Evolutionary conservation across 2,888 invertebrate genomes (phyloP).

Genomic region (Automeris io): DNA sequence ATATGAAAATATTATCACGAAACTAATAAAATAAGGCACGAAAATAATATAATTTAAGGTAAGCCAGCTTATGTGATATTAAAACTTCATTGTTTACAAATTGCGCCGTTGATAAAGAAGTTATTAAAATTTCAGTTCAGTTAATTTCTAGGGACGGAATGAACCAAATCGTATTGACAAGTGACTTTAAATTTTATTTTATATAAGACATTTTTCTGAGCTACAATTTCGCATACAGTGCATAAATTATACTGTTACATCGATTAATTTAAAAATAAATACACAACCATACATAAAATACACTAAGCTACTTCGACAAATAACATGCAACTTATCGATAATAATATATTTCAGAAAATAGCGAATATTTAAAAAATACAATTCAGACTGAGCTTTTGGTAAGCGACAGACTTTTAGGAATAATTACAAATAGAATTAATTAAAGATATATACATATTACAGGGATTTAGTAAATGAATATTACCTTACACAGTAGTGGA

Average conservation of each 20-base stretch:
- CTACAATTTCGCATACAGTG: slow-evolving; percentile 36
- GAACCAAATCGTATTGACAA: slow-evolving; percentile 37
- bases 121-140: slow-evolving; percentile 6
- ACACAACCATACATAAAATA: slow-evolving; percentile 25
- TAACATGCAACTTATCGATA: slow-evolving; percentile 31
- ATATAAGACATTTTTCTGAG: slow-evolving; percentile 1
- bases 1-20: neutral
- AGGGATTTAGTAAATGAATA: slow-evolving; percentile 28
- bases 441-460: slow-evolving; percentile 48
- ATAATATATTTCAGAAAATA: slow-evolving; percentile 46
- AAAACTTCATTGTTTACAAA: neutral
- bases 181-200: slow-evolving; percentile 9
- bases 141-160: slow-evolving; percentile 58
- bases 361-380: slow-evolving; percentile 36
- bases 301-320: slow-evolving; percentile 17
- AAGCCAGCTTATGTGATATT: neutral
- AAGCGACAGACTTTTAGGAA: slow-evolving; percentile 34
- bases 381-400: slow-evolving; percentile 48
- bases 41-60: neutral
- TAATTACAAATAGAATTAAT: slow-evolving; percentile 36
- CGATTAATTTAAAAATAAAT: slow-evolving; percentile 35
- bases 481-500: slow-evolving; percentile 51
- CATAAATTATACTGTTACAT: slow-evolving; percentile 53
- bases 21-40: neutral
- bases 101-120: neutral